These are phyloP conservation scores for Temnothorax rugatulus DNA, from an alignment of 2,888 invertebrate species.

Conservation along the genomic window DNA sequence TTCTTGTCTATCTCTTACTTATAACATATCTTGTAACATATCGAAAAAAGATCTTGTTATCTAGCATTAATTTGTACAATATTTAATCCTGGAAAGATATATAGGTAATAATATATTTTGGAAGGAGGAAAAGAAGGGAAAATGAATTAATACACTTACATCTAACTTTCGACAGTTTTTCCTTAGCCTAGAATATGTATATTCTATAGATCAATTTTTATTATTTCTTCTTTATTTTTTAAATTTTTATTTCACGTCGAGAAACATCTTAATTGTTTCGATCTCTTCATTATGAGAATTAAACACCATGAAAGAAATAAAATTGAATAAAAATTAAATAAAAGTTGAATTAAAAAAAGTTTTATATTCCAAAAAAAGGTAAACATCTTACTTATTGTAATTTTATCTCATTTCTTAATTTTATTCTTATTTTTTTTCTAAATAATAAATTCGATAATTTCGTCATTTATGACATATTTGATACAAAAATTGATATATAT, in stretches of 20 bases:
- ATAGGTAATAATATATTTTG: neutral
- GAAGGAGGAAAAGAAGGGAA: neutral
- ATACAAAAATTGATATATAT: neutral
- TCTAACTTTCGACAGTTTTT: neutral
- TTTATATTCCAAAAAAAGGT: neutral
- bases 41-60: neutral
- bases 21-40: neutral
- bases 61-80: neutral
- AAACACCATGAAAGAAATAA: neutral
- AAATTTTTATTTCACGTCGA: too few species aligned
- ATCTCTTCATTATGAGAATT: too few species aligned
- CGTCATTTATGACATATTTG: neutral
- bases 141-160: neutral
- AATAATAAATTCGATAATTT: neutral
- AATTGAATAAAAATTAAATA: neutral
- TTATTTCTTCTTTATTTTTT: too few species aligned
- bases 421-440: neutral
- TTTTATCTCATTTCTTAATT: neutral
- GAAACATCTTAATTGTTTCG: neutral
- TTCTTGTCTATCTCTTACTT: neutral
- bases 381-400: neutral
- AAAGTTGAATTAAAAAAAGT: neutral
- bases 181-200: too few species aligned
- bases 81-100: neutral
- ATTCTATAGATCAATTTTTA: too few species aligned